These are phyloP conservation scores for Chloropsis cyanopogon DNA, from an alignment of 2,113 vertebrate genomes.

Conservation along the genomic window DNA sequence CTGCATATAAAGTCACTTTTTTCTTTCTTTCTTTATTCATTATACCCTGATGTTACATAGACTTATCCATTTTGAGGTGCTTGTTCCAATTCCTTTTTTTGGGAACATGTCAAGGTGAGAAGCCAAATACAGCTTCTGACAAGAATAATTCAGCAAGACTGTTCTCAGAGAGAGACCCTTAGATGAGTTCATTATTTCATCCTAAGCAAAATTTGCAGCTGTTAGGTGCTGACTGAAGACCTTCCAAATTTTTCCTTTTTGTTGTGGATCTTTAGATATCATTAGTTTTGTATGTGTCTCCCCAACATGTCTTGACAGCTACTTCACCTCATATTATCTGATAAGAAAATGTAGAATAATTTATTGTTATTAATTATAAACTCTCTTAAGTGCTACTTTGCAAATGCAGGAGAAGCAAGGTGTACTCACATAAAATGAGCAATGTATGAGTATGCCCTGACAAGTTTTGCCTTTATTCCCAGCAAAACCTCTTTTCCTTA, in stretches of 20 bases:
- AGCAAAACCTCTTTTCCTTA: not conserved
- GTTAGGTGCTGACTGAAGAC: slow-evolving; percentile 3
- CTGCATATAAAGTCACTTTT: not conserved
- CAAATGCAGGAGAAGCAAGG: not conserved
- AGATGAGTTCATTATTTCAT: not conserved
- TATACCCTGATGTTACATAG: not conserved
- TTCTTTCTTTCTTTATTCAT: not conserved
- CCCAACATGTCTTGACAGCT: slow-evolving; percentile 38
- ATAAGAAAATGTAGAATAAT: slow-evolving; percentile 51
- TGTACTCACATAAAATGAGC: not conserved
- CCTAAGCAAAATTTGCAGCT: slow-evolving; percentile 37
- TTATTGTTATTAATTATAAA: slow-evolving; percentile 55
- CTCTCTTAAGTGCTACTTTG: slow-evolving; percentile 15
- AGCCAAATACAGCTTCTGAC: slow-evolving; percentile 6
- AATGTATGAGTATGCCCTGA: not conserved
- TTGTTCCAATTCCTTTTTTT: not conserved
- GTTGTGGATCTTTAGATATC: slow-evolving; percentile 41
- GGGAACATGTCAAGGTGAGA: not conserved
- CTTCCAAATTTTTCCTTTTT: slow-evolving; percentile 51
- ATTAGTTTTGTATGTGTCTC: slow-evolving; percentile 21
- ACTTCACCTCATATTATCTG: slow-evolving; percentile 33
- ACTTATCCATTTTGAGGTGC: not conserved
- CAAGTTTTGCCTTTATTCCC: slow-evolving; percentile 14
- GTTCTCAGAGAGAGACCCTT: slow-evolving; percentile 1
- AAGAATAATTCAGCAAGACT: not conserved